Percentiles rank a stretch among this genome's conserved stretches.
Evolutionary conservation across 2,113 vertebrate genomes (phyloP).

Genomic region (Toxostoma redivivum): DNA sequence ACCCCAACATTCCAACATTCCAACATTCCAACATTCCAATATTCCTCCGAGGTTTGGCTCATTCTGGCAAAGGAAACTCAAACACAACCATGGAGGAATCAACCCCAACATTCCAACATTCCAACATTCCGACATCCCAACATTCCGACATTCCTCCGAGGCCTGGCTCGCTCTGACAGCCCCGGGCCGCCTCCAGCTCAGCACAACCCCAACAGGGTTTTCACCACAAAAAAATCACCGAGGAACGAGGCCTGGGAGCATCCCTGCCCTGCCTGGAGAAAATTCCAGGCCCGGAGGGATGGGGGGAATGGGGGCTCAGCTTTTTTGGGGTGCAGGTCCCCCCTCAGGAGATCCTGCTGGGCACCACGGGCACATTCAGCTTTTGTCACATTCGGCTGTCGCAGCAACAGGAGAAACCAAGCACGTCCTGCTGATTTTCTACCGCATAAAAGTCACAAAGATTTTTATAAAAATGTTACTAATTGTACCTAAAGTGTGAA

Average conservation of each 20-base stretch:
- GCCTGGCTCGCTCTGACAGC: neutral
- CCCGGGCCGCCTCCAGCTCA: neutral
- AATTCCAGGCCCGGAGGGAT: accelerated
- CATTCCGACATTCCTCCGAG: neutral
- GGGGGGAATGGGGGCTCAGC: neutral
- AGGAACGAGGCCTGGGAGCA: neutral
- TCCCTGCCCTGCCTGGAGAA: neutral
- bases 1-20: neutral
- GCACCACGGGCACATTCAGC: neutral
- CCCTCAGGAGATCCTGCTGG: neutral
- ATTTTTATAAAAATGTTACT: neutral
- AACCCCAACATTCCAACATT: neutral
- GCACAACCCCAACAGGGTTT: neutral
- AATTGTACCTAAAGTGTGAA: conserved; percentile 32
- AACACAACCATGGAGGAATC: neutral
- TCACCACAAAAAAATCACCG: neutral
- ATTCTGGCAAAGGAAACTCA: too few species aligned
- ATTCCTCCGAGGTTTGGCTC: neutral
- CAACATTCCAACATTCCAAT: too few species aligned
- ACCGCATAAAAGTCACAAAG: neutral
- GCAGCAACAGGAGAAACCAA: neutral
- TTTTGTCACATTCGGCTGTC: neutral
- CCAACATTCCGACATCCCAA: neutral
- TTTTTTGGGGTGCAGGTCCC: neutral
- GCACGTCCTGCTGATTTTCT: neutral